phyloP scores from a whole-genome alignment of 2,797 vertebrate genomes.

The Amphiprion clarkii region DNA sequence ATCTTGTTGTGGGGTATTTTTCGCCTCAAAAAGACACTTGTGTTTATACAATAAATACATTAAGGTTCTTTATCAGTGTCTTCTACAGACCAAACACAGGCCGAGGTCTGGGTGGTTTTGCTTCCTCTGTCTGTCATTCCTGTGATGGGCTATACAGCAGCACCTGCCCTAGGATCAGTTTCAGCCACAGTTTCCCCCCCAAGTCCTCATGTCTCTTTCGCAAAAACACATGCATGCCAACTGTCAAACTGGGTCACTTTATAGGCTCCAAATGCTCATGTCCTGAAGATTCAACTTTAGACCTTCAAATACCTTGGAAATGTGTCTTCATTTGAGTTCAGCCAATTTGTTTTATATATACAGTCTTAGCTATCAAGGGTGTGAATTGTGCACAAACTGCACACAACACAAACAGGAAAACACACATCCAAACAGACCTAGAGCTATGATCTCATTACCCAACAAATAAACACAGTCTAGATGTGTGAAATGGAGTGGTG shows the following conservation, averaged over 20 bases:
- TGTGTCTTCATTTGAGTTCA: not conserved
- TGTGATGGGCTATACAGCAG: slow-evolving; percentile 56
- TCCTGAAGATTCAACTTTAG: not conserved
- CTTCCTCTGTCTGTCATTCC: slow-evolving; percentile 70
- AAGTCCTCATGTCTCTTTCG: slow-evolving; percentile 30
- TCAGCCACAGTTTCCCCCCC: slow-evolving; percentile 86
- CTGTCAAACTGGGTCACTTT: slow-evolving; percentile 45
- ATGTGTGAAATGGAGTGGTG: slow-evolving; percentile 23
- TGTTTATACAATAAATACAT: slow-evolving; percentile 3
- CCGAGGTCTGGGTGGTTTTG: slow-evolving; percentile 57
- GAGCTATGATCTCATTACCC: slow-evolving; percentile 26
- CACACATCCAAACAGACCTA: not conserved
- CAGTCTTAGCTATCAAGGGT: not conserved
- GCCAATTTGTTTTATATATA: not conserved
- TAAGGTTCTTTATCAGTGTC: slow-evolving; percentile 21
- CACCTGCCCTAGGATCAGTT: slow-evolving; percentile 80
- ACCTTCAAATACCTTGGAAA: not conserved
- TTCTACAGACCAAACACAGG: slow-evolving; percentile 18
- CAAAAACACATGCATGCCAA: slow-evolving; percentile 43
- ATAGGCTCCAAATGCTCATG: slow-evolving; percentile 17
- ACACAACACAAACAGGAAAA: not conserved
- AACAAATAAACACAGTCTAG: slow-evolving; percentile 28
- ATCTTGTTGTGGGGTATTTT: not conserved
- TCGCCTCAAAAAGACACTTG: not conserved
- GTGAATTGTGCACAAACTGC: not conserved